Evolutionary conservation across 2,888 invertebrate genomes (phyloP).

Genomic region (Boloria selene): DNA sequence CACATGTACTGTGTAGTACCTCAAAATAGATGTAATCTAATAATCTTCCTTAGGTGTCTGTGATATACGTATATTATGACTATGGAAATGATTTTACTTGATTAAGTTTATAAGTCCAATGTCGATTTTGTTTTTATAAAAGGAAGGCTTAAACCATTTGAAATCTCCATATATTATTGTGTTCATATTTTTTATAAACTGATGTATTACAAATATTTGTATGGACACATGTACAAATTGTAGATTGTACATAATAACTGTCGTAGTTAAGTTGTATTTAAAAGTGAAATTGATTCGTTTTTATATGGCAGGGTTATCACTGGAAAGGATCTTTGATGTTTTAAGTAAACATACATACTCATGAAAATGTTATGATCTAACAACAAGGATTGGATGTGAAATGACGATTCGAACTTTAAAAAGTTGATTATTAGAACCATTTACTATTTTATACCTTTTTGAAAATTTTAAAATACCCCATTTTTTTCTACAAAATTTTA

Average conservation of each 20-base stretch:
- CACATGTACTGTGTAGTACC: conserved; percentile 61
- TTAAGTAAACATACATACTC: not conserved
- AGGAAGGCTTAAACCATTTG: conserved; percentile 40
- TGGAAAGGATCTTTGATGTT: not conserved
- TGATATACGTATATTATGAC: conserved; percentile 67
- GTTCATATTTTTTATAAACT: conserved; percentile 38
- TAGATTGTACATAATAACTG: conserved; percentile 43
- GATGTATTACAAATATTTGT: conserved; percentile 44
- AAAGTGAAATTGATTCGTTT: conserved; percentile 7
- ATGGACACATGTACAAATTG: conserved; percentile 63
- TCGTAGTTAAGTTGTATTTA: conserved; percentile 13
- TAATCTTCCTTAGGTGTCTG: conserved; percentile 79
- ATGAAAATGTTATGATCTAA: no score
- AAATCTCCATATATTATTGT: conserved; percentile 46
- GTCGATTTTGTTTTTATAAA: conserved; percentile 35
- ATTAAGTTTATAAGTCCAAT: conserved; percentile 48
- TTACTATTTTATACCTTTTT: no score
- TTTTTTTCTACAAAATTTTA: no score
- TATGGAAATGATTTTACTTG: conserved; percentile 55
- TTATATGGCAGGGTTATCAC: conserved; percentile 17
- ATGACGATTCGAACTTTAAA: no score
- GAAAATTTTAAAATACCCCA: no score
- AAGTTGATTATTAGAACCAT: no score
- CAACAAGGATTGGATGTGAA: no score
- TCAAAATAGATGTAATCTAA: conserved; percentile 65